A percentile compares a stretch with the other conserved stretches of the same genome.
Evolutionary conservation across 2,797 vertebrate genomes (phyloP).

Genomic region (Pelochelys cantorii): DNA sequence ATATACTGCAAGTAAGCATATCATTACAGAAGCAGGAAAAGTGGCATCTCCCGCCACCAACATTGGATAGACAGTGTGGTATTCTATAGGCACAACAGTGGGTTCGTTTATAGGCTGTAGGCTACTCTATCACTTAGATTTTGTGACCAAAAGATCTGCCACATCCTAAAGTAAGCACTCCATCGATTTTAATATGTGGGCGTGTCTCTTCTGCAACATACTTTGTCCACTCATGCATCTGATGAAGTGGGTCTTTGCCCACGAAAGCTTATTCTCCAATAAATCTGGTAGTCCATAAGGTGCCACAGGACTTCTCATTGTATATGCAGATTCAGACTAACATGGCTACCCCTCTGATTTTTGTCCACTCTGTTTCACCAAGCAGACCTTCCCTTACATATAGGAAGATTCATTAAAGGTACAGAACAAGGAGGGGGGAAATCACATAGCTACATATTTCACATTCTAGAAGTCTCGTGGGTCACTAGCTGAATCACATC

Average conservation of each 20-base stretch:
- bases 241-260: too few relatives aligned
- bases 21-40: neutral
- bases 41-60: neutral
- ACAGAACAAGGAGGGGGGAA: neutral
- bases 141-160: neutral
- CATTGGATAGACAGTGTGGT: neutral
- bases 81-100: neutral
- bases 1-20: neutral
- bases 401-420: neutral
- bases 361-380: neutral
- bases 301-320: too few relatives aligned
- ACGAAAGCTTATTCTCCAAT: too few relatives aligned
- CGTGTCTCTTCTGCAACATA: neutral
- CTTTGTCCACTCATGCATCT: too few relatives aligned
- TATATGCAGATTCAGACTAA: too few relatives aligned
- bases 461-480: accelerated
- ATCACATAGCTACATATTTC: accelerated
- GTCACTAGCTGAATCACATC: accelerated
- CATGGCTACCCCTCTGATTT: too few relatives aligned
- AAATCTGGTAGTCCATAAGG: too few relatives aligned
- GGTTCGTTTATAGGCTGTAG: neutral
- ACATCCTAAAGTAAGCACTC: neutral
- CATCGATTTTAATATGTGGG: neutral
- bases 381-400: accelerated
- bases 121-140: neutral